Evolutionary conservation across 2,113 vertebrate species (phyloP), one percentile per base, ranked within the genome.

Genomic region (Panthera uncia): DNA sequence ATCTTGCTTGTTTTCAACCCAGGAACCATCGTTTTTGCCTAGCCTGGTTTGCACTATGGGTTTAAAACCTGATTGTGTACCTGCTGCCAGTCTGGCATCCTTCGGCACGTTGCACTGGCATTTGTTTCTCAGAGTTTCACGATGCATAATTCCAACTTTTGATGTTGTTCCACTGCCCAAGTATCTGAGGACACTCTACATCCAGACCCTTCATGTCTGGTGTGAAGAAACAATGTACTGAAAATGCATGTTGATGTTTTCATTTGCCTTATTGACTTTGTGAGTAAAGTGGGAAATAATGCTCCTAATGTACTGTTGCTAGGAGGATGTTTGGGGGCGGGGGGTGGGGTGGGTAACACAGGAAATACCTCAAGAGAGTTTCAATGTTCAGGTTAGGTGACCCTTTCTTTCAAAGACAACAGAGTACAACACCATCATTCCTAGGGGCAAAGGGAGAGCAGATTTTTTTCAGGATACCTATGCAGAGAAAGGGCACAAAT

Each of bases 191-290:
- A 76, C 68, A 36, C 50, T 52, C 33, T 48, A 3, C 33, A 36
- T 19, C n/a, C 50, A 80, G 81, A 61, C 6, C 7, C 18, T 82
- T 88, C 19, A 5, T 61, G 45, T 68, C n/a, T 84, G 61, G n/a
- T 80, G 33, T 78, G 61, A 94, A 84, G n/a, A 33, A 94, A 84
- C 27, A 38, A 33, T 45, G 29, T 45, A 66, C 57, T 92, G 66
- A 92, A 95, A 80, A 85, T 33, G 38, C 36, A 48, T n/a, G 71
- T 16, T 0, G 4, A 80, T 85, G 33, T 76, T 92, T 94, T 84
- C 55, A 97, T 95, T 97, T 92, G 50, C 31, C 45, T 95, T 88
- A 95, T 94, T 95, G 80, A 91, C 81, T 95, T 33, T 66, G 74
- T 25, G 25, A 95, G n/a, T 86, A 80, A 96, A 93, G 83, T 84